Evolutionary conservation across 2,797 vertebrate species (phyloP), one percentile per base, ranked within the genome.

Genomic region (Melanogrammus aeglefinus): DNA sequence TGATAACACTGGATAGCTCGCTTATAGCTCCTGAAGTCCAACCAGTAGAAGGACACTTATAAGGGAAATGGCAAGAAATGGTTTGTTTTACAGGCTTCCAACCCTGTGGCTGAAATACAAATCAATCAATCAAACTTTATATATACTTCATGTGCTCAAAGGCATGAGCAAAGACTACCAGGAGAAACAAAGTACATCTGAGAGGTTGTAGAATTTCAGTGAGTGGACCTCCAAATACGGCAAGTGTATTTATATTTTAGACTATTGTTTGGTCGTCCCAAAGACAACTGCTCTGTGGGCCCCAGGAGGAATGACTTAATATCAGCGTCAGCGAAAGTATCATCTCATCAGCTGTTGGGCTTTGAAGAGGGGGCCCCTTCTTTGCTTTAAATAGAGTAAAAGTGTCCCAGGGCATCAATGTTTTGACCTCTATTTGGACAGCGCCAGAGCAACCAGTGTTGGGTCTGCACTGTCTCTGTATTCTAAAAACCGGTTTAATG

Each of bases 261-360:
- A 24, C 33, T 4, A 74, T 39, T n/a, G 36, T 27, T n/a, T 24
- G 6, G 76, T 81, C 76, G 66, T 75, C 80, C 76, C 44, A 31
- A 6, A 74, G 85, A 80, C 81, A 84, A 80, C 79, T 86, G 87
- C 71, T 18, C 16, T 51, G 69, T 38, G 74, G 57, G 57, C n/a
- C 57, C 57, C 57, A 5, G 21, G n/a, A 21, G 57, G 57, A 63
- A 63, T 24, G 21, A 9, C 57, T n/a, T 6, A 63, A 24, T 63
- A 63, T 63, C 57, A 63, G 57, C 57, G 74, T 39, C 70, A 72
- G 24, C 7, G 27, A 12, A 35, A 29, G 47, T 66, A 27, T 79
- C 76, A 73, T 79, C 41, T 29, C 29, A 70, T 90, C 88, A 91
- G 87, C 89, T 91, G 86, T 85, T 87, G 18, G 0, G 69, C 44